Base-by-base conservation (phyloP, 1,140 invertebrate genomes). In the Pectinophora gossypiella region DNA sequence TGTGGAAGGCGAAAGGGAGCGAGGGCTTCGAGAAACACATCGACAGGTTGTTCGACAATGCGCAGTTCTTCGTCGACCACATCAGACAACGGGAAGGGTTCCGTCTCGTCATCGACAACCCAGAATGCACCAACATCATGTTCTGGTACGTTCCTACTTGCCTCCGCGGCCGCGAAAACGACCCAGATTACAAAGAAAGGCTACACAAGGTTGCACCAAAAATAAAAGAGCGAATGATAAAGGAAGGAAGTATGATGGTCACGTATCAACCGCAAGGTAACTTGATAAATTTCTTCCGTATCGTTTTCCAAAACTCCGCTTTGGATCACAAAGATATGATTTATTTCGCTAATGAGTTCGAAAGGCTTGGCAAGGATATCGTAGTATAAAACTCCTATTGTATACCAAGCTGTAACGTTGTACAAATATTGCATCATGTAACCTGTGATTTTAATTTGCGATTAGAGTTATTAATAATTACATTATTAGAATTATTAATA, bases 1-100 rank as follows among this genome's bases (percentile, higher is more conserved):
- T 98, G 96, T 99, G 97, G 98, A 96, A 97, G 69, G 95, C 95
- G 0, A 98, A 97, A 89, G 96, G 96, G n/a, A 94, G 91, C 0
- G 76, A 87, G 13, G 96, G 96, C 0, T 90, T 97, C 38, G 93
- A 94, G 60, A 89, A 90, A 19, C 96, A 97, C 73, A 90, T 97
- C 10, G 93, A 97, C 54, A 91, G 91, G 55, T 87, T 96, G 0
- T 96, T 96, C 64, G 91, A 93, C 22, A 92, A 94, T 56, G 91
- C 94, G 0, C 85, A 90, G 21, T 94, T 91, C 66, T 95, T 96
- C 65, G 89, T 91, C 0, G 84, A 92, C 13, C 87, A 91, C 38
- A 92, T 96, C n/a, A 89, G 89, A 38, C 74, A 91, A 19, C 78
- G 93, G 27, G 89, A 91, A 0, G 94, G 93, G 0, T 97, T 96